A percentile compares a stretch with the other conserved stretches of the same genome.
Evolutionary conservation across 2,113 vertebrate genomes (phyloP).

Genomic region (Sardina pilchardus): DNA sequence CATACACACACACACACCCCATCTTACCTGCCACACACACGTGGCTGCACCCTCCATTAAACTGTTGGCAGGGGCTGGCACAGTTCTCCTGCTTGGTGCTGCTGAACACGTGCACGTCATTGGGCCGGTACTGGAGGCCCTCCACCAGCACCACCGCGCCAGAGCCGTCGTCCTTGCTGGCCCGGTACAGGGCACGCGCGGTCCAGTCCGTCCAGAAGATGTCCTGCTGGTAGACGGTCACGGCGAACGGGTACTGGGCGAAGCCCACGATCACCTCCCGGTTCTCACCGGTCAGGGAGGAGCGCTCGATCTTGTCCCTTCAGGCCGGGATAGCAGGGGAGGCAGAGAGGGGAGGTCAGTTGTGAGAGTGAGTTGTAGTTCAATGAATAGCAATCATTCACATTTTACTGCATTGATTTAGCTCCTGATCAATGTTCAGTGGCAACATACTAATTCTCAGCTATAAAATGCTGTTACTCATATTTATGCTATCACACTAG

Average conservation of each 20-base stretch:
- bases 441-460: background rate
- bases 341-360: background rate
- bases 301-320: conserved; percentile 88
- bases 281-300: conserved; percentile 77
- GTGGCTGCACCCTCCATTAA: conserved; percentile 94
- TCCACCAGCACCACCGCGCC: conserved; percentile 73
- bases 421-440: background rate
- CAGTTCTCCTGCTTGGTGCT: conserved; percentile 82
- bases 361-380: background rate
- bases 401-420: too few relatives aligned
- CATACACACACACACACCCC: background rate
- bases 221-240: conserved; percentile 86
- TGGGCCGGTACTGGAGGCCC: conserved; percentile 75
- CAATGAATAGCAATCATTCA: too few relatives aligned
- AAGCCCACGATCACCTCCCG: conserved; percentile 81
- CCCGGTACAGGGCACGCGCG: conserved; percentile 78
- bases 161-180: conserved; percentile 88
- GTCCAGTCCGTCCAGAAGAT: conserved; percentile 92
- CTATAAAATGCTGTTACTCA: too few relatives aligned
- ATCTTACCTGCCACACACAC: conserved; percentile 84
- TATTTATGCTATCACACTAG: background rate
- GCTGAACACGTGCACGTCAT: conserved; percentile 78
- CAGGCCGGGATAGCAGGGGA: background rate
- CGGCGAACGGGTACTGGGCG: conserved; percentile 76
- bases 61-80: conserved; percentile 83